These are phyloP conservation scores for Hippocampus guttulatus DNA, from an alignment of 2,113 vertebrate species.

Conservation along the genomic window DNA sequence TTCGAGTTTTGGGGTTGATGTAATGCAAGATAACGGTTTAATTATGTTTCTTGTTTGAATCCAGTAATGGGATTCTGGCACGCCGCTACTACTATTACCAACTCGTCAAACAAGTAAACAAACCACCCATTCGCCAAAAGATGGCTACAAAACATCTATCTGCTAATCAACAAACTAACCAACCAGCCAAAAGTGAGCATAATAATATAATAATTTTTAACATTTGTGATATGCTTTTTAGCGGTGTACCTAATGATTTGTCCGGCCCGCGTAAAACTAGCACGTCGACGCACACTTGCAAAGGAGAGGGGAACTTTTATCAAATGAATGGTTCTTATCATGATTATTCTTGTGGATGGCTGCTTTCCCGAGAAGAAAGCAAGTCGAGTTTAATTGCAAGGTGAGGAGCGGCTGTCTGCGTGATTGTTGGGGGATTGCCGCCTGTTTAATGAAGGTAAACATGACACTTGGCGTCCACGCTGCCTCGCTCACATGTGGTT, in stretches of 20 bases:
- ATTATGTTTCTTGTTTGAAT: too few species aligned
- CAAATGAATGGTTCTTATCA: constrained; percentile 70
- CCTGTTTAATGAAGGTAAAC: constrained; percentile 73
- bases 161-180: too few species aligned
- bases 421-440: constrained; percentile 54
- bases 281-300: background rate
- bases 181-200: background rate
- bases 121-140: too few species aligned
- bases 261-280: background rate
- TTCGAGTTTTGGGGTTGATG: too few species aligned
- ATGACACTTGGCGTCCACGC: constrained; percentile 58
- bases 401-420: constrained; percentile 28
- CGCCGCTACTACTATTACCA: too few species aligned
- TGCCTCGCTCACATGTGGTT: constrained; percentile 76
- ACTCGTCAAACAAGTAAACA: too few species aligned
- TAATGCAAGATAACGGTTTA: too few species aligned
- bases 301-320: constrained; percentile 66
- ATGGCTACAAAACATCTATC: too few species aligned
- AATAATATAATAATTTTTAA: background rate
- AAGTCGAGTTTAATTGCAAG: constrained; percentile 67
- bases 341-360: constrained; percentile 61
- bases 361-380: constrained; percentile 67
- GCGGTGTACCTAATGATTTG: background rate
- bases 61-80: too few species aligned
- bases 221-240: background rate